Base-by-base conservation (phyloP, 2,797 vertebrate species). In the Rallus crepitans region DNA sequence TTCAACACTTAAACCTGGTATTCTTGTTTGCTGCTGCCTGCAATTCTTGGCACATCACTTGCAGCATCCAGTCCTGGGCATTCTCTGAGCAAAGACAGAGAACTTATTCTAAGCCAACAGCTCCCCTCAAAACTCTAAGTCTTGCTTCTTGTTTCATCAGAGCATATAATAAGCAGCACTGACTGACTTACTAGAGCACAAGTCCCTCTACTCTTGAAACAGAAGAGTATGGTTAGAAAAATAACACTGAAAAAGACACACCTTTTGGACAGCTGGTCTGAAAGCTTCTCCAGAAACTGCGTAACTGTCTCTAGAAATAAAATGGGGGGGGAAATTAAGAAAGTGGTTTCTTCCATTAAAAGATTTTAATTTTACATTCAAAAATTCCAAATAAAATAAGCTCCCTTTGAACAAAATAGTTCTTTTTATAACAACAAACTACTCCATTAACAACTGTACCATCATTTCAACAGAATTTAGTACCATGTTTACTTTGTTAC, bases 231-330 rank as follows among this genome's bases (percentile, higher is more conserved):
- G 6, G 4, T 73, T 57, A 37, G 70, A 89, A 90, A 81, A 73
- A 23, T 48, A 68, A 37, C 11, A 33, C 20, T 12, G 45, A 63
- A 92, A 86, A 87, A 89, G 48, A 96, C 91, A 50, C 97, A 99
- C 99, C 99, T 99, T 97, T 99, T 98, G 63, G 98, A 98, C 78
- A 99, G 98, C 93, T 98, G 99, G 85, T 99, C 98, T 80, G 99
- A 99, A 79, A 99, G 98, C 94, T 99, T 97, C 97, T 99, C 98
- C 64, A 99, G 98, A 96, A 99, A 99, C 68, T 98, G 98, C 98
- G 98, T 99, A 94, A 99, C 99, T 4, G 98, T 99, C 96, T 99
- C 99, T 99, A 97, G 82, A 96, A 96, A 82, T 8, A 75, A 80
- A 96, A 94, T 20, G 1, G 39, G 25, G 47, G n/a, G 7, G 89